Percentiles rank a stretch among this genome's conserved stretches.
Evolutionary conservation across 1,140 invertebrate species (phyloP).

Genomic region (Anastrepha ludens): DNA sequence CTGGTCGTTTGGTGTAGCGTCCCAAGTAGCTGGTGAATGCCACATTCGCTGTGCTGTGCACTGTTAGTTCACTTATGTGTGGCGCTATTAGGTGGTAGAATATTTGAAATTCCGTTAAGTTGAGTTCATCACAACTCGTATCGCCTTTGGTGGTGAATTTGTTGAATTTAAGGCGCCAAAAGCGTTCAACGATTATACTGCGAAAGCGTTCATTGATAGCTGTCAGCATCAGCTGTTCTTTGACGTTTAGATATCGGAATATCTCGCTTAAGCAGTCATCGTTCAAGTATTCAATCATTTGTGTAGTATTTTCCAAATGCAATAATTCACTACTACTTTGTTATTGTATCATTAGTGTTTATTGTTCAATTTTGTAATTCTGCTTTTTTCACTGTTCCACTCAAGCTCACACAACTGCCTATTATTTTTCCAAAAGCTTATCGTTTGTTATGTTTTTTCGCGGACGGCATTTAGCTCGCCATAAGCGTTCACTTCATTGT

Average conservation of each 20-base stretch:
- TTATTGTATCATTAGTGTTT: not conserved
- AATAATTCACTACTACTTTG: not conserved
- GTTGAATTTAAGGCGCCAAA: constrained; percentile 65
- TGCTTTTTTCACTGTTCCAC: not conserved
- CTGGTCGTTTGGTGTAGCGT: constrained; percentile 64
- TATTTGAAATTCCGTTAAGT: constrained; percentile 35
- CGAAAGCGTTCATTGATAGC: constrained; percentile 61
- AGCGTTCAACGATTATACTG: constrained; percentile 60
- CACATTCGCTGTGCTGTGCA: constrained; percentile 64
- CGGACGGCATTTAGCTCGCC: not conserved
- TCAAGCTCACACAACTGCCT: not conserved
- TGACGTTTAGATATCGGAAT: constrained; percentile 63
- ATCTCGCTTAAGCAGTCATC: constrained; percentile 68
- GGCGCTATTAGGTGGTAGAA: constrained; percentile 40
- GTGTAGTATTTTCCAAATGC: not conserved
- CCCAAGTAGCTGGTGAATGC: constrained; percentile 67
- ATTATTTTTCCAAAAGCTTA: not conserved
- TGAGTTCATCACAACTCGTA: constrained; percentile 1
- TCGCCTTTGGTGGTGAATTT: constrained; percentile 53
- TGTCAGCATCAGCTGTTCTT: constrained; percentile 66
- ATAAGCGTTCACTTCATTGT: not conserved
- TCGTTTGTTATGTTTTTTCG: not conserved
- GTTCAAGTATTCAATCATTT: constrained; percentile 60
- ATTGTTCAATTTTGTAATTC: too few species aligned
- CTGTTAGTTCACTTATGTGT: constrained; percentile 63